Evolutionary conservation across 2,888 invertebrate species (phyloP), one percentile per base, ranked within the genome.

Genomic region (Metopia argyrocephala): DNA sequence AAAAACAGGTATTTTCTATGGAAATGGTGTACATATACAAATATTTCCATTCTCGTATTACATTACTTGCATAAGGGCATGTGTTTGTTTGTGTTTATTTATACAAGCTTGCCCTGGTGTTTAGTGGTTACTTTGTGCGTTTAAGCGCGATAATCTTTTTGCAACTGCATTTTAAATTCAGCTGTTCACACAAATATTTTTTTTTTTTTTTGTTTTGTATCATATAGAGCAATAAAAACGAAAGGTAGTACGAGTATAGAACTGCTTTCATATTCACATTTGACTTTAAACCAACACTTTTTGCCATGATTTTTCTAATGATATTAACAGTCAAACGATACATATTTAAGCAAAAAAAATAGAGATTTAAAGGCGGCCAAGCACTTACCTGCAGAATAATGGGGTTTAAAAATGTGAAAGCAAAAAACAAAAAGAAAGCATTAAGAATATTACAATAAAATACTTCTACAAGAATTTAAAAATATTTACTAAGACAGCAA

Each of bases 61-160:
- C 38, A 12, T 38, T 15, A 28, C 18, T 1, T 57, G 31, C 38
- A 1, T 50, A 2, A 31, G 23, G 48, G 15, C 23, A 20, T 7
- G 21, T 21, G 52, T 15, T 38, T 38, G 38, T 38, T 38, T 38
- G 38, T 38, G 9, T 38, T 71, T 4, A 28, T 21, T 56, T 56
- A 25, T 56, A 23, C 31, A 23, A 66, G 50, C 74, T 59, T 50
- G 52, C 38, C 28, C 45, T 59, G 64, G 74, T 65, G 69, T 74
- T 64, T 74, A 59, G 74, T 65, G 74, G 79, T 70, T 79, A 70
- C 79, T 79, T 79, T 79, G 64, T 75, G 73, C 79, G 25, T 79
- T 75, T 54, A 75, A 69, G 65, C 65, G 74, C 70, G 54, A 59
- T 79, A 79, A 79, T 69, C 70, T 64, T 21, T 6, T 18, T 38